phyloP scores from a whole-genome alignment of 2,888 invertebrate genomes.

The Sialis fuliginosa region DNA sequence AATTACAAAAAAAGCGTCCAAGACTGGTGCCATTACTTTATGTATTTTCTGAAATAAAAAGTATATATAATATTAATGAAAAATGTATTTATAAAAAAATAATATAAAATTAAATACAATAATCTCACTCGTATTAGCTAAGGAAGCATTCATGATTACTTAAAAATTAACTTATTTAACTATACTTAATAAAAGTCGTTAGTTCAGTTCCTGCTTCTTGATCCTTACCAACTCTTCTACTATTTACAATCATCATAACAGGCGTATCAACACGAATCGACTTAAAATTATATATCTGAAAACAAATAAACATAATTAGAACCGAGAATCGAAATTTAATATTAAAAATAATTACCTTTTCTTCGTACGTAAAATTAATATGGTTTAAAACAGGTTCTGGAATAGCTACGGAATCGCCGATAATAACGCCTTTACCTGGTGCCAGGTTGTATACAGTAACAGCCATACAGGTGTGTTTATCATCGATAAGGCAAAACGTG shows the following conservation, averaged over 20 bases:
- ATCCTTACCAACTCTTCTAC: conserved; percentile 46
- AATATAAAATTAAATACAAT: too few relatives aligned
- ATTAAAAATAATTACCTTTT: conserved; percentile 27
- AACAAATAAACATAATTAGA: conserved; percentile 10
- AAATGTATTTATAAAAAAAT: too few relatives aligned
- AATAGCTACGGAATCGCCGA: conserved; percentile 69
- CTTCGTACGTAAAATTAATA: conserved; percentile 36
- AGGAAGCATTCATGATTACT: too few relatives aligned
- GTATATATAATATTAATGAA: too few relatives aligned
- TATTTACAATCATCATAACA: conserved; percentile 54
- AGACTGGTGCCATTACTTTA: too few relatives aligned
- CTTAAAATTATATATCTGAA: conserved; percentile 53
- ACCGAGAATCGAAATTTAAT: background rate
- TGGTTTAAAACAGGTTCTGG: conserved; percentile 52
- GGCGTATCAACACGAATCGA: conserved; percentile 68
- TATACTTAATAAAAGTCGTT: conserved; percentile 44
- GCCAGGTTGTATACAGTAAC: conserved; percentile 77
- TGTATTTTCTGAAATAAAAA: too few relatives aligned
- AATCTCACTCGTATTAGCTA: too few relatives aligned
- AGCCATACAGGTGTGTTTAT: conserved; percentile 45
- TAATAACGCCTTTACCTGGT: conserved; percentile 62
- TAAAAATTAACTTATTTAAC: conserved; percentile 18
- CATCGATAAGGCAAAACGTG: conserved; percentile 66
- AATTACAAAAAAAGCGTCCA: too few relatives aligned
- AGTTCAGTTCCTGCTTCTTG: conserved; percentile 47